Percentiles rank a stretch among this genome's conserved stretches.
phyloP scores from a whole-genome alignment of 1,140 invertebrate species.

The Ceratitis capitata region DNA sequence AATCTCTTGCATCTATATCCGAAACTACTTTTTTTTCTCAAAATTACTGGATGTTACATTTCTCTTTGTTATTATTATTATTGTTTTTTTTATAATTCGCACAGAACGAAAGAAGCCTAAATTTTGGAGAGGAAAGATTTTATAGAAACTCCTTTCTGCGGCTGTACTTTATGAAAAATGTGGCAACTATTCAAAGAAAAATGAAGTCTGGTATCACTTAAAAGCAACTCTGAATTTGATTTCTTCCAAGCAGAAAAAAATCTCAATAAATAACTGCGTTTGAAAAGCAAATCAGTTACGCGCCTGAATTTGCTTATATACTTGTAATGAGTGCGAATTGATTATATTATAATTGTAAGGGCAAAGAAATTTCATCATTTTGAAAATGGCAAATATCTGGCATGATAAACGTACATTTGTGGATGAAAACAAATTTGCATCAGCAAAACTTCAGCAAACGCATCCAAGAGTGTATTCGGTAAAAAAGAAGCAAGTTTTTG shows the following conservation, averaged over 20 bases:
- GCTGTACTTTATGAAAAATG: background rate
- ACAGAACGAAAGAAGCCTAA: too few species aligned
- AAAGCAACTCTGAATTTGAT: background rate
- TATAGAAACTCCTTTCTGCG: too few species aligned
- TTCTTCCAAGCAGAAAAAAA: background rate
- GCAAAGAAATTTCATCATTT: background rate
- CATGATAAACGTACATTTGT: conserved; percentile 5
- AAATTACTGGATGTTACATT: too few species aligned
- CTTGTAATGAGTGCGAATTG: background rate
- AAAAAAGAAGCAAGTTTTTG: conserved; percentile 37
- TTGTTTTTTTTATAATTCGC: too few species aligned
- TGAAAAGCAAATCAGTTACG: background rate
- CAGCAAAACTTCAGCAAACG: background rate
- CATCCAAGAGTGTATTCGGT: conserved; percentile 11
- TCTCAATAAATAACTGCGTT: background rate
- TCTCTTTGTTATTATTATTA: too few species aligned
- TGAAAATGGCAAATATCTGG: conserved; percentile 5
- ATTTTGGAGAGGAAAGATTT: too few species aligned
- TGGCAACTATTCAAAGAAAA: background rate
- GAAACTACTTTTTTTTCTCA: too few species aligned
- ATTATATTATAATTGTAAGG: too few species aligned
- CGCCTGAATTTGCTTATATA: background rate
- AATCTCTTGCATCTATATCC: too few species aligned
- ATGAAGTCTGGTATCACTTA: background rate
- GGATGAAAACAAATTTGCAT: conserved; percentile 2